Evolutionary conservation across 1,140 invertebrate species (phyloP).

Genomic region (Littorina saxatilis): DNA sequence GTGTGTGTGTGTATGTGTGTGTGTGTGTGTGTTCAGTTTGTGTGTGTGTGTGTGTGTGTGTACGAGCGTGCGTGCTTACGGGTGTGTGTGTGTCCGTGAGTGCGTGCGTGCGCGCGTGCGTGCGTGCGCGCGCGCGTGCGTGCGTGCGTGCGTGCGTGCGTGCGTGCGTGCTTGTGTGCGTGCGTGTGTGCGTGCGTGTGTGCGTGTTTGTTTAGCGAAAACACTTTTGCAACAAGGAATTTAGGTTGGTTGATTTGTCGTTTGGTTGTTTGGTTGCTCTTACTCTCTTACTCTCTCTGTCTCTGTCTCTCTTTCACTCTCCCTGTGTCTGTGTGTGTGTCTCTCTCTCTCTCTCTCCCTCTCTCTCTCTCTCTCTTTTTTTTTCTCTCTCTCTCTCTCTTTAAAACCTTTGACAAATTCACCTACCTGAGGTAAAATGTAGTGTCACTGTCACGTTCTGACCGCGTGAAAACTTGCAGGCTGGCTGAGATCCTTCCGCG

Average conservation of each 20-base stretch:
- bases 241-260: neutral
- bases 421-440: neutral
- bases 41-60: neutral
- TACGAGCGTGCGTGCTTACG: neutral
- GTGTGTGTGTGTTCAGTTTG: too few relatives aligned
- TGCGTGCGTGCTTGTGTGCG: neutral
- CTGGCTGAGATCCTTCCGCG: too few relatives aligned
- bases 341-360: neutral
- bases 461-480: too few relatives aligned
- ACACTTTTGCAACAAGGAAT: too few relatives aligned
- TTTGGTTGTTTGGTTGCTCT: neutral
- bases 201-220: neutral
- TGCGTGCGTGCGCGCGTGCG: too few relatives aligned
- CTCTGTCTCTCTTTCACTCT: neutral
- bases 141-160: neutral
- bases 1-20: too few relatives aligned
- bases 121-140: neutral
- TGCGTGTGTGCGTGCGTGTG: constrained; percentile 17
- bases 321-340: neutral
- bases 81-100: too few relatives aligned
- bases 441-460: neutral
- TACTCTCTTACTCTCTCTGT: neutral
- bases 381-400: constrained; percentile 20
- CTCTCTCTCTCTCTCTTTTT: neutral
- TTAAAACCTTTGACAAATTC: neutral